A percentile compares a stretch with the other conserved stretches of the same genome.
Conservation (phyloP, 2,888 invertebrate species). For the Terebella lapidaria region DNA sequence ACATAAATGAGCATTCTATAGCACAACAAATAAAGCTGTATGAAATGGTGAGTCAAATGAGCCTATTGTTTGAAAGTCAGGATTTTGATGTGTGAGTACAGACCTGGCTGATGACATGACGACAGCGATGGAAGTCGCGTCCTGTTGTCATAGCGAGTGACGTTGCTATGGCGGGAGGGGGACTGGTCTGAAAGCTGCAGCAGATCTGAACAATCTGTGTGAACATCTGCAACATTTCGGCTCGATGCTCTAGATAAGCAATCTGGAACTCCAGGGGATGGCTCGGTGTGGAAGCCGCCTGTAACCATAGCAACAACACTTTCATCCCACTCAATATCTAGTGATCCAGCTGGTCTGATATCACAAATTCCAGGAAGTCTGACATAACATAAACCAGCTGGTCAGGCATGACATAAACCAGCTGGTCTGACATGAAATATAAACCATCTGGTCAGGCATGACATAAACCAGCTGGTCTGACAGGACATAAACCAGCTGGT, state of each 20-base stretch:
- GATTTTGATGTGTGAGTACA: neutral
- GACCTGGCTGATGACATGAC: conserved; percentile 70
- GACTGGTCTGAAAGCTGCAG: conserved; percentile 75
- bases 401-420: too few species aligned
- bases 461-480: too few species aligned
- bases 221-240: conserved; percentile 66
- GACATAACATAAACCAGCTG: too few species aligned
- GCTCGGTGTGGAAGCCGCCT: conserved; percentile 67
- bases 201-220: conserved; percentile 67
- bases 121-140: conserved; percentile 73
- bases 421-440: too few species aligned
- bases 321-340: too few species aligned
- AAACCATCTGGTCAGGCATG: too few species aligned
- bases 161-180: conserved; percentile 86
- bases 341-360: too few species aligned
- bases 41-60: too few species aligned
- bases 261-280: conserved; percentile 68
- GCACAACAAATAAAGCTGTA: neutral
- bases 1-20: neutral
- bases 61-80: too few species aligned
- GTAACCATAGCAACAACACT: conserved; percentile 21
- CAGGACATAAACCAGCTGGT: too few species aligned
- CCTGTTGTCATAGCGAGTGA: conserved; percentile 67
- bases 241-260: conserved; percentile 72
- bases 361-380: too few species aligned